Conservation (phyloP, 1,140 invertebrate species). For the Leptopilina boulardi region DNA sequence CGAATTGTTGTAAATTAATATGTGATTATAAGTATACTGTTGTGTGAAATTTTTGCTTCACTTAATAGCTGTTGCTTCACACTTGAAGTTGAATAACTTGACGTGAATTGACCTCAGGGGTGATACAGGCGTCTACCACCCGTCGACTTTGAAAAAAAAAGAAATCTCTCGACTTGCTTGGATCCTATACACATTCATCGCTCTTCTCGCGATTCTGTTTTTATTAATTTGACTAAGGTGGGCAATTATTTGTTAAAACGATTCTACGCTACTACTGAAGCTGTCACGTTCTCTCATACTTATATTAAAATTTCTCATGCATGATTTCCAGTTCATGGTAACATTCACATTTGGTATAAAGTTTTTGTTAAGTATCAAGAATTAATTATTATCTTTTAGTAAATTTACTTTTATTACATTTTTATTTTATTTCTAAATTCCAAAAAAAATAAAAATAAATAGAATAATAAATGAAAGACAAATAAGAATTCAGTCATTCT, state of each 20-base stretch:
- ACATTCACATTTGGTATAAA: neutral
- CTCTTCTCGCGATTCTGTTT: neutral
- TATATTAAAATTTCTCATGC: neutral
- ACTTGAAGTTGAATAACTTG: conserved; percentile 8
- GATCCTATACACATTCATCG: conserved; percentile 2
- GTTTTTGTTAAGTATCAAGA: neutral
- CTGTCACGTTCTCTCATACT: neutral
- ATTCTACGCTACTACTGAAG: neutral
- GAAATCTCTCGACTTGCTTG: neutral
- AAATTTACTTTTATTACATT: neutral
- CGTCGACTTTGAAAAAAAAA: neutral
- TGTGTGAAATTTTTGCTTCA: neutral
- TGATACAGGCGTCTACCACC: neutral
- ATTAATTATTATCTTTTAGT: neutral
- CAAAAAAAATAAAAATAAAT: neutral
- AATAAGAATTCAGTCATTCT: neutral
- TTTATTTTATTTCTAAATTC: neutral
- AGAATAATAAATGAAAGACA: neutral
- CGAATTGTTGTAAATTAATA: neutral
- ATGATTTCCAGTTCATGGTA: too few species aligned
- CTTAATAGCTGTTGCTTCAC: neutral
- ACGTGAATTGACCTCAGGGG: conserved; percentile 13
- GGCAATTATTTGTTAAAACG: conserved; percentile 9
- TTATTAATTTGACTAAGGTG: conserved; percentile 10
- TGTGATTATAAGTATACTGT: neutral